Conservation (phyloP, 2,113 vertebrate genomes). For the Calyptomena viridis region DNA sequence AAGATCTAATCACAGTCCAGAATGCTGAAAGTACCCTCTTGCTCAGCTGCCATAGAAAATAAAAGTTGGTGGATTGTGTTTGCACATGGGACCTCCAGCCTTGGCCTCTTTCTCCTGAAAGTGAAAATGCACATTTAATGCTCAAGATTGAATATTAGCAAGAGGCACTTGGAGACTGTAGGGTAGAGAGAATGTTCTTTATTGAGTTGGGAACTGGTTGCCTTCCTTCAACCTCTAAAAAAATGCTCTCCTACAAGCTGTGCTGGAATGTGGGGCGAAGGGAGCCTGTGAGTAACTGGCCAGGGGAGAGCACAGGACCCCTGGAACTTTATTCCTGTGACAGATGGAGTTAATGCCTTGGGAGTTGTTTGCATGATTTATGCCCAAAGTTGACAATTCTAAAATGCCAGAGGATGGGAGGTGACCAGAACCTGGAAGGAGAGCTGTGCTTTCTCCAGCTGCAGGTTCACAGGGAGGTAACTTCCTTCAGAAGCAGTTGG, state of each 20-base stretch:
- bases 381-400: background rate
- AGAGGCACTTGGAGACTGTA: background rate
- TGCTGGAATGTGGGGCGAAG: background rate
- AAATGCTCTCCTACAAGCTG: background rate
- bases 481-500: background rate
- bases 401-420: background rate
- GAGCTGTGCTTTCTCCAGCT: background rate
- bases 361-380: background rate
- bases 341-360: background rate
- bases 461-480: background rate
- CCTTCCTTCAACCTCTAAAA: background rate
- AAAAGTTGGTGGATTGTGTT: background rate
- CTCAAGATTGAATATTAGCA: background rate
- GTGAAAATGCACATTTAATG: background rate
- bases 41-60: background rate
- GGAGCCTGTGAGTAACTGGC: background rate
- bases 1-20: background rate
- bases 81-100: background rate
- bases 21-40: background rate
- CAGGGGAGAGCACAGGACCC: fast-evolving
- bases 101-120: background rate
- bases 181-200: background rate
- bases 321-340: background rate
- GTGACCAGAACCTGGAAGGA: background rate
- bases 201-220: background rate